Percentiles rank a stretch among this genome's conserved stretches.
Evolutionary conservation across 2,888 invertebrate genomes (phyloP).

Genomic region (Trimorus sp.): DNA sequence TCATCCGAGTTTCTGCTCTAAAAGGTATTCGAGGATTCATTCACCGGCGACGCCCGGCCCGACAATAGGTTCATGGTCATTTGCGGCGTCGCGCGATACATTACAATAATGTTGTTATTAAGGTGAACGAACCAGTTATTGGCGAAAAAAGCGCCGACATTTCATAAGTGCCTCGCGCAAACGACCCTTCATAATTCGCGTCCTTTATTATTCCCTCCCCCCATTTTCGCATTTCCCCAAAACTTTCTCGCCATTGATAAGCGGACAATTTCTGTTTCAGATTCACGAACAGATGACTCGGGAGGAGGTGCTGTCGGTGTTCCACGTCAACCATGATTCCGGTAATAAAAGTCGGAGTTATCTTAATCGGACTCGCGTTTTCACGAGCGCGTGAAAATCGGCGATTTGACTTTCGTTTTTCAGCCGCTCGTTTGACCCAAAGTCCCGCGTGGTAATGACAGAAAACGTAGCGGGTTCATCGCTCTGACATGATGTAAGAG

Average conservation of each 20-base stretch:
- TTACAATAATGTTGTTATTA: slow-evolving; percentile 35
- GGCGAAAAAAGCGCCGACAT: slow-evolving; percentile 8
- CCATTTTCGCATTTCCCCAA: too few relatives aligned
- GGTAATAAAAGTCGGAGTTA: slow-evolving; percentile 81
- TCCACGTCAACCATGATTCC: slow-evolving; percentile 90
- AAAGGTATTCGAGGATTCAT: slow-evolving; percentile 31
- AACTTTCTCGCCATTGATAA: slow-evolving; percentile 33
- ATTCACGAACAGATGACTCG: slow-evolving; percentile 94
- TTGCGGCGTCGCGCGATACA: neutral
- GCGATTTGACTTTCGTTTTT: slow-evolving; percentile 30
- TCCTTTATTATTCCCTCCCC: too few relatives aligned
- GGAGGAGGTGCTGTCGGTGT: slow-evolving; percentile 90
- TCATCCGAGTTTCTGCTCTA: slow-evolving; percentile 20
- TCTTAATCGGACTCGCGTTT: slow-evolving; percentile 27
- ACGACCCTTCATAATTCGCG: neutral
- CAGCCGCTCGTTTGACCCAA: too few relatives aligned
- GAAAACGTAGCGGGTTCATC: slow-evolving; percentile 67
- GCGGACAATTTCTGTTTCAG: slow-evolving; percentile 83
- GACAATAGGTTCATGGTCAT: slow-evolving; percentile 49
- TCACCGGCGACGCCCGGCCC: slow-evolving; percentile 23
- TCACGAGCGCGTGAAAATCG: neutral
- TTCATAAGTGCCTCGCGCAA: slow-evolving; percentile 23
- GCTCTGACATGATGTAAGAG: slow-evolving; percentile 66
- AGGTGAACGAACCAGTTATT: slow-evolving; percentile 45
- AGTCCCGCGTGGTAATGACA: slow-evolving; percentile 17